Percentiles rank a stretch among this genome's conserved stretches.
Conservation (phyloP, 2,888 invertebrate genomes). For the Drosophila neoperkinsi region DNA sequence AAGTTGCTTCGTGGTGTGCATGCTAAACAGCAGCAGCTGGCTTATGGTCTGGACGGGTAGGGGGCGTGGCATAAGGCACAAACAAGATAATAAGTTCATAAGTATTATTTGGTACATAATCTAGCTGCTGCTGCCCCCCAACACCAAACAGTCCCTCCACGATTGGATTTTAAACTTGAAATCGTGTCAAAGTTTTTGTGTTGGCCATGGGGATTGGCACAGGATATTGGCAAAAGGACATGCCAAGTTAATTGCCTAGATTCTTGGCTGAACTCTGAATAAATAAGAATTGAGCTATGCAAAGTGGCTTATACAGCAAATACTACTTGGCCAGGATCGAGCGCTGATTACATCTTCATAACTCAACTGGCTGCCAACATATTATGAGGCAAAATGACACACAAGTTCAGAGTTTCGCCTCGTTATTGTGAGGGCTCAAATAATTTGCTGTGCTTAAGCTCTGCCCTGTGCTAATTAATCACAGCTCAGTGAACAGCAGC, state of each 20-base stretch:
- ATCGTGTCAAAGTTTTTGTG: conserved; percentile 62
- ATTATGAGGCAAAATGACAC: conserved; percentile 14
- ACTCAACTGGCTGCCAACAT: conserved; percentile 24
- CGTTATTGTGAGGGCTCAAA: conserved; percentile 31
- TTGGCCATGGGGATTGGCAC: conserved; percentile 30
- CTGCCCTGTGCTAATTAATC: conserved; percentile 66
- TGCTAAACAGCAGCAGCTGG: conserved; percentile 57
- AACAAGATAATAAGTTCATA: conserved; percentile 81
- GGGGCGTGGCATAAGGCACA: conserved; percentile 55
- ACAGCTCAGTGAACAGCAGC: conserved; percentile 65
- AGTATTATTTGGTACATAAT: conserved; percentile 76
- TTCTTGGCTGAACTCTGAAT: conserved; percentile 38
- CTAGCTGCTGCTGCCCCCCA: conserved; percentile 28
- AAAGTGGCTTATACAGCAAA: conserved; percentile 27
- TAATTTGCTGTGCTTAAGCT: conserved; percentile 42
- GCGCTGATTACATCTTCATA: conserved; percentile 44
- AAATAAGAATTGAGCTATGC: conserved; percentile 36
- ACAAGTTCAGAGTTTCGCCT: conserved; percentile 15
- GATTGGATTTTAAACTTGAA: conserved; percentile 71
- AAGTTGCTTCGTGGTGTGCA: conserved; percentile 66
- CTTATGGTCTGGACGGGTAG: conserved; percentile 20
- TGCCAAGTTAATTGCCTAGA: conserved; percentile 63
- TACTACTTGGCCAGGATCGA: background rate
- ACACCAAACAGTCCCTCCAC: background rate
- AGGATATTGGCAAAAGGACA: conserved; percentile 42